These are phyloP conservation scores for Chlorodrepanis virens DNA, from an alignment of 2,113 vertebrate species.

Conservation along the genomic window DNA sequence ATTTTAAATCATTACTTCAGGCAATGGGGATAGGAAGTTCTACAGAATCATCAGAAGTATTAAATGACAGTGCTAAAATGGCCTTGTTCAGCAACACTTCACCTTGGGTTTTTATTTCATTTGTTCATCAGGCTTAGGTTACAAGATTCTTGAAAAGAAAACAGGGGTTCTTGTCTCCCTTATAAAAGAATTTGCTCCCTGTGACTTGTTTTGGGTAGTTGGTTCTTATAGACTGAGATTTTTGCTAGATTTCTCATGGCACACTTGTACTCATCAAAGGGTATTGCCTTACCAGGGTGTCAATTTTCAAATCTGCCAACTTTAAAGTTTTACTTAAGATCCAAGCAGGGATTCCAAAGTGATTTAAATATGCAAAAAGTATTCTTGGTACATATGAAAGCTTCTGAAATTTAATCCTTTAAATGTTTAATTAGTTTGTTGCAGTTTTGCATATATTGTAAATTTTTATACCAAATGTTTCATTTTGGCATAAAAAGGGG, in stretches of 20 bases:
- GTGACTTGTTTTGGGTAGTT: not conserved
- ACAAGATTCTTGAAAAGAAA: not conserved
- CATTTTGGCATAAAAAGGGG: not conserved
- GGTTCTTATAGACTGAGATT: not conserved
- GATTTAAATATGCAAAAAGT: not conserved
- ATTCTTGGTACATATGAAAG: not conserved
- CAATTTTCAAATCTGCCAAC: not conserved
- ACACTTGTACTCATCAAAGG: not conserved
- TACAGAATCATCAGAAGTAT: not conserved
- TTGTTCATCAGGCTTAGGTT: not conserved
- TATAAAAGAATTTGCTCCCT: not conserved
- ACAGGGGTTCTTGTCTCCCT: not conserved
- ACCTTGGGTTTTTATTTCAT: not conserved
- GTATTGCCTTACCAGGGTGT: not conserved
- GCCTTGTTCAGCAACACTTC: not conserved
- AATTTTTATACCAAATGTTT: not conserved
- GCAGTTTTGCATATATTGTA: not conserved
- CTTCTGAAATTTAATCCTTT: not conserved
- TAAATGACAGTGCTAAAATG: not conserved
- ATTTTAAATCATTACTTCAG: not conserved
- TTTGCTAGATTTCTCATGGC: not conserved
- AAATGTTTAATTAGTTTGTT: not conserved
- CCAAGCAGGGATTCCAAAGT: not conserved
- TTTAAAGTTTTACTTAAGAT: not conserved
- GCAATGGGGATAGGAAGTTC: not conserved